phyloP scores from a whole-genome alignment of 2,888 invertebrate genomes.

The Machimus atricapillus region DNA sequence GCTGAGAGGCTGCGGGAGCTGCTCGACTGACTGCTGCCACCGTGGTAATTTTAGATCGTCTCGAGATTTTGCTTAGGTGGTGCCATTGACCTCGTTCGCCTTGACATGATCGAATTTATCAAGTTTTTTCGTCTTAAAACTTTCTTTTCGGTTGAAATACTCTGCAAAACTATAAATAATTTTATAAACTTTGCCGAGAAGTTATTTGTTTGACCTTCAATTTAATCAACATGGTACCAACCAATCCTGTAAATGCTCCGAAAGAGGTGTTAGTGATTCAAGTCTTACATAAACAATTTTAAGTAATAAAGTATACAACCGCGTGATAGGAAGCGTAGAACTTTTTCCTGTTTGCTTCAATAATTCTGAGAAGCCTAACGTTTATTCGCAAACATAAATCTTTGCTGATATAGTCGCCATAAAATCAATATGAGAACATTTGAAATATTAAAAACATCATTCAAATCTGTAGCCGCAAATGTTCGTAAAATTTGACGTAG shows the following conservation, averaged over 20 bases:
- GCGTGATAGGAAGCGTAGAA: background rate
- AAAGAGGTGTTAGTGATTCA: background rate
- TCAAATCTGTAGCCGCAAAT: background rate
- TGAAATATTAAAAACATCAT: background rate
- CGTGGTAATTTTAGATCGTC: conserved; percentile 23
- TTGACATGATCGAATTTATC: conserved; percentile 45
- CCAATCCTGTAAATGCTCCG: background rate
- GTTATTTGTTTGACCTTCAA: background rate
- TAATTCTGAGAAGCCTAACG: background rate
- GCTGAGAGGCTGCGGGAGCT: background rate
- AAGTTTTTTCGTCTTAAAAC: background rate
- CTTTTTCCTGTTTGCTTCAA: background rate
- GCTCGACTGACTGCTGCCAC: background rate
- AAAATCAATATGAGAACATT: background rate
- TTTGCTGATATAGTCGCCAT: background rate
- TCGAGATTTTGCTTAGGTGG: background rate
- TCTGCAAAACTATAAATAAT: background rate
- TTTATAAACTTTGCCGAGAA: background rate
- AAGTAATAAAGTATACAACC: background rate
- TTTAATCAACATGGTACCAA: background rate
- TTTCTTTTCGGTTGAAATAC: background rate
- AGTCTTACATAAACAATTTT: background rate
- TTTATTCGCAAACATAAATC: background rate
- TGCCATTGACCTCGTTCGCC: conserved; percentile 33
- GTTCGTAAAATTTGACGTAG: background rate